phyloP scores from a whole-genome alignment of 2,888 invertebrate species.

The Heliconius cydno region DNA sequence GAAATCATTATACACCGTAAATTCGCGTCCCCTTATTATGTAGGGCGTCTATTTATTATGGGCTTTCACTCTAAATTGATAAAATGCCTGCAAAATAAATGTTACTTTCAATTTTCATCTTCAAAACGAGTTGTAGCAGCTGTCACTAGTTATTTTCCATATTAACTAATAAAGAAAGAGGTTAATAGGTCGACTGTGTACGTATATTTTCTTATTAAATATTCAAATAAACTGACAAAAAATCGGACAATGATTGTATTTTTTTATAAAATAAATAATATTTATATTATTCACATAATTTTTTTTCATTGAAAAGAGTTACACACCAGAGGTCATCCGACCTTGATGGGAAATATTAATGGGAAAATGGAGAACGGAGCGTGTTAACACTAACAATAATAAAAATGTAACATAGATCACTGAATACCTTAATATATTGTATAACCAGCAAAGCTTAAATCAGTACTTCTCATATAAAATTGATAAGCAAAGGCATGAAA shows the following conservation, averaged over 20 bases:
- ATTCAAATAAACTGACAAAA: too few species aligned
- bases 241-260: too few species aligned
- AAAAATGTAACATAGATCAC: neutral
- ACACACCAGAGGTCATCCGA: too few species aligned
- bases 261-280: too few species aligned
- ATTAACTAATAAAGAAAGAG: constrained; percentile 8
- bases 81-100: constrained; percentile 21
- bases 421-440: neutral
- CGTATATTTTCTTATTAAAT: neutral
- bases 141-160: constrained; percentile 16
- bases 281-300: too few species aligned
- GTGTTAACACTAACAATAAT: too few species aligned
- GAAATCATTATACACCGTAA: constrained; percentile 47
- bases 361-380: too few species aligned
- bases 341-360: too few species aligned
- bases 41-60: constrained; percentile 15
- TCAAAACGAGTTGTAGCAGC: constrained; percentile 13
- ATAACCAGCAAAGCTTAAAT: neutral
- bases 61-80: constrained; percentile 23
- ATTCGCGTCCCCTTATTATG: constrained; percentile 34
- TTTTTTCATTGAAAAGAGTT: too few species aligned
- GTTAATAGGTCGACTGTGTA: neutral
- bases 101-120: constrained; percentile 16
- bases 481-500: constrained; percentile 5
- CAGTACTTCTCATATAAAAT: constrained; percentile 20